Conservation (phyloP, 2,888 invertebrate species). For the Heliconius cydno region DNA sequence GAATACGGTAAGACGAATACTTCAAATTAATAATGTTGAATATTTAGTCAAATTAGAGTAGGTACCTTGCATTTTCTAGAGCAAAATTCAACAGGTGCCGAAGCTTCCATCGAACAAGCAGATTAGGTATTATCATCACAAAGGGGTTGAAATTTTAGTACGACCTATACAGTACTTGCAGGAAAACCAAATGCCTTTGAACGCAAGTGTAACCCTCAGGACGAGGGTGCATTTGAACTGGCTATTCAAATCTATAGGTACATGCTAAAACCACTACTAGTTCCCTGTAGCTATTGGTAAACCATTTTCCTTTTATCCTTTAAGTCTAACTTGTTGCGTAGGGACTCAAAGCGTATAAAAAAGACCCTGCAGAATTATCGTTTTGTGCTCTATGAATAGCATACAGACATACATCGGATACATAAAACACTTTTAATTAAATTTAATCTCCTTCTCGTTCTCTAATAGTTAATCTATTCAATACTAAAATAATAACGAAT, state of each 20-base stretch:
- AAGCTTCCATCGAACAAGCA: conserved; percentile 31
- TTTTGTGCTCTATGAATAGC: background rate
- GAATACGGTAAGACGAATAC: too few relatives aligned
- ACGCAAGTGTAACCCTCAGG: conserved; percentile 36
- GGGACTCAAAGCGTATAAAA: conserved; percentile 29
- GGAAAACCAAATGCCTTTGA: conserved; percentile 37
- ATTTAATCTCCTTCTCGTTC: too few relatives aligned
- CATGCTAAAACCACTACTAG: conserved; percentile 35
- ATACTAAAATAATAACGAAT: background rate
- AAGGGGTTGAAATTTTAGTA: conserved; percentile 46
- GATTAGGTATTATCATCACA: conserved; percentile 51
- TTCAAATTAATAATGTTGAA: conserved; percentile 9
- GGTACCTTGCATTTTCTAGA: conserved; percentile 15
- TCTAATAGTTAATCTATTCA: background rate
- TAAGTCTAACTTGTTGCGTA: conserved; percentile 43
- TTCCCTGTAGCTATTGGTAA: conserved; percentile 41
- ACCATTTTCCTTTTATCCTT: conserved; percentile 41
- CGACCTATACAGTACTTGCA: conserved; percentile 48
- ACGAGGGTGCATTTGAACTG: conserved; percentile 38
- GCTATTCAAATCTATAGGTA: conserved; percentile 37
- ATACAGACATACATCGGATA: background rate
- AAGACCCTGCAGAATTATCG: conserved; percentile 20
- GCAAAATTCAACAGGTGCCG: conserved; percentile 43
- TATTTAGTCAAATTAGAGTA: conserved; percentile 21
- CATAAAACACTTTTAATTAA: background rate